These are phyloP conservation scores for Drosophila colorata DNA, from an alignment of 2,888 invertebrate genomes.

Conservation along the genomic window DNA sequence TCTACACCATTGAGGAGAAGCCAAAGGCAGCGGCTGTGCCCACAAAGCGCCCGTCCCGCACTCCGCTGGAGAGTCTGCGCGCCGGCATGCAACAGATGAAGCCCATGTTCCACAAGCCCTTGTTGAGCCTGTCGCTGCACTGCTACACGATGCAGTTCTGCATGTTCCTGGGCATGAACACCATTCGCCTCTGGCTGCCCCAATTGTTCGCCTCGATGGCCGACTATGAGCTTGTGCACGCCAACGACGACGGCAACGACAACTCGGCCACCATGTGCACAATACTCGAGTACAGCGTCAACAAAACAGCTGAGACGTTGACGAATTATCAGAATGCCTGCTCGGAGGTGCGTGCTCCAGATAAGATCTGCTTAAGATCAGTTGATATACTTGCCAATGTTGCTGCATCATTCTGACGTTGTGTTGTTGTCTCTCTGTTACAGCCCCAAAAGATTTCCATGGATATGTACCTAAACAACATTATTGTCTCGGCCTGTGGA, in stretches of 20 bases:
- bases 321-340: conserved; percentile 72
- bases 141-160: conserved; percentile 89
- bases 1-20: conserved; percentile 75
- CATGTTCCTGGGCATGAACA: conserved; percentile 90
- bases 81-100: conserved; percentile 88
- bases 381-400: conserved; percentile 7
- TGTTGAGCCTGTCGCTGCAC: conserved; percentile 87
- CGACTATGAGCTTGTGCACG: conserved; percentile 84
- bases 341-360: conserved; percentile 75
- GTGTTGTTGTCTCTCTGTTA: conserved; percentile 50
- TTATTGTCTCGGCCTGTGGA: conserved; percentile 88
- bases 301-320: conserved; percentile 73
- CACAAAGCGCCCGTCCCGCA: conserved; percentile 41
- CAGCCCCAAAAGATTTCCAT: conserved; percentile 86
- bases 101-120: conserved; percentile 88
- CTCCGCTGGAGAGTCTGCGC: conserved; percentile 82
- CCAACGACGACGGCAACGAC: conserved; percentile 24
- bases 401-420: conserved; percentile 28
- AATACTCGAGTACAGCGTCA: conserved; percentile 83
- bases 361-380: conserved; percentile 2
- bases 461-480: conserved; percentile 89
- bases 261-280: conserved; percentile 78
- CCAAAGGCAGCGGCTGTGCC: neutral
- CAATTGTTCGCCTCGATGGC: conserved; percentile 92
- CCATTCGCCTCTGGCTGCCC: conserved; percentile 94